Evolutionary conservation across 2,797 vertebrate genomes (phyloP), one percentile per base, ranked within the genome.

Genomic region (Tangara arthus): DNA sequence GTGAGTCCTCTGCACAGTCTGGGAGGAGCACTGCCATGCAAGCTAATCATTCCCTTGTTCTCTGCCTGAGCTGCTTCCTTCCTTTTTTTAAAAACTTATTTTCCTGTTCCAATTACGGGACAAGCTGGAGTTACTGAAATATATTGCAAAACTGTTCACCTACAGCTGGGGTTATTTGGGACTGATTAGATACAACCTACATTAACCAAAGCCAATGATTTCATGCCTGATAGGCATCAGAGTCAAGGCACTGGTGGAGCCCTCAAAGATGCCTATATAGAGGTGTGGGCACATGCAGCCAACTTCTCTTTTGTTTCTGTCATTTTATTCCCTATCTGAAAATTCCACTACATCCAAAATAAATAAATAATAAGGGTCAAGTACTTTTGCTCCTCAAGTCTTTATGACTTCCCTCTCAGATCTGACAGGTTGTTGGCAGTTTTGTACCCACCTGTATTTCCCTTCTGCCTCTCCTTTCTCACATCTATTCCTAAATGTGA

Each of bases 401-500:
- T 72, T 88, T 61, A 56, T 11, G 52, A 65, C n/a, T 73, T 80
- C 46, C 16, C 32, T 88, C 34, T 89, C 60, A 79, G 60, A 73
- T 64, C 41, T 66, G 63, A 60, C 17, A 87, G 34, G 20, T 39
- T 77, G 56, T 66, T 90, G 78, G 34, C 86, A 70, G 35, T 91
- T 94, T 63, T 76, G 37, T 69, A 64, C 37, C 44, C 70, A 60
- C 82, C 85, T 91, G 52, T 68, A 94, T 83, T 91, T 86, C 52
- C 44, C 66, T 92, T 95, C 73, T 90, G 70, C 63, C 83, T 93
- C 80, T 59, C 61, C 47, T 66, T 95, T 83, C 60, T 90, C 78
- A 82, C 32, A 28, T 80, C 64, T 87, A 87, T 83, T 94, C 37
- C 52, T 70, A 76, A 95, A 82, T 46, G 27, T 53, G 35, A 56